These are phyloP conservation scores for Tetranychus piercei DNA, from an alignment of 2,888 invertebrate genomes.

Conservation along the genomic window DNA sequence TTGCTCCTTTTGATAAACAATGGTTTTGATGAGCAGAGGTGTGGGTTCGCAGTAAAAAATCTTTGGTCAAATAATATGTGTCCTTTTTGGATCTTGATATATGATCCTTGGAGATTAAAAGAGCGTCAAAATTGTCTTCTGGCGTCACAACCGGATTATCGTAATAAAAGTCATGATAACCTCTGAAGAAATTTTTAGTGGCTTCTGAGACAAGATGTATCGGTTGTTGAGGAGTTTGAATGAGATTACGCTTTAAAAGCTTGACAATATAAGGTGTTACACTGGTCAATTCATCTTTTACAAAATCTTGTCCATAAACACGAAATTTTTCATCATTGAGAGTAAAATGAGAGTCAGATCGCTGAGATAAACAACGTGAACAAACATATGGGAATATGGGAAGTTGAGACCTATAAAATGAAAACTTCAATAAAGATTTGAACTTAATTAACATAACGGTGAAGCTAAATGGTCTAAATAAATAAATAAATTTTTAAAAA, in stretches of 20 bases:
- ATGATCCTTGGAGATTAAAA: constrained; percentile 71
- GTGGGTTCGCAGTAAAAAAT: constrained; percentile 63
- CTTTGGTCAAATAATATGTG: constrained; percentile 75
- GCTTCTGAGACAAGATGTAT: constrained; percentile 58
- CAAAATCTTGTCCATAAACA: background rate
- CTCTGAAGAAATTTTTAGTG: constrained; percentile 40
- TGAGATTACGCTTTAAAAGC: background rate
- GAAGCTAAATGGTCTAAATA: background rate
- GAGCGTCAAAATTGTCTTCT: constrained; percentile 69
- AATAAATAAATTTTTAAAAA: constrained; percentile 34
- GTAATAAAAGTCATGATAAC: constrained; percentile 44
- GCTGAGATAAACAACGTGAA: background rate
- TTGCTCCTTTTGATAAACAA: constrained; percentile 53
- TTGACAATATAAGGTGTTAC: background rate
- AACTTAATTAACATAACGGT: background rate
- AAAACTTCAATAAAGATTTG: background rate
- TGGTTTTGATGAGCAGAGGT: constrained; percentile 86
- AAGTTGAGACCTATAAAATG: background rate
- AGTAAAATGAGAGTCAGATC: background rate
- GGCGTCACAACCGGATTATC: constrained; percentile 54
- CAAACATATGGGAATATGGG: background rate
- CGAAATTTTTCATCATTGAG: background rate
- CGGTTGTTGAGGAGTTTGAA: constrained; percentile 42
- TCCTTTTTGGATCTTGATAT: constrained; percentile 68
- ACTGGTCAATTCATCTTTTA: constrained; percentile 10